Evolutionary conservation across 2,797 vertebrate genomes (phyloP).

Genomic region (Vireo griseus): DNA sequence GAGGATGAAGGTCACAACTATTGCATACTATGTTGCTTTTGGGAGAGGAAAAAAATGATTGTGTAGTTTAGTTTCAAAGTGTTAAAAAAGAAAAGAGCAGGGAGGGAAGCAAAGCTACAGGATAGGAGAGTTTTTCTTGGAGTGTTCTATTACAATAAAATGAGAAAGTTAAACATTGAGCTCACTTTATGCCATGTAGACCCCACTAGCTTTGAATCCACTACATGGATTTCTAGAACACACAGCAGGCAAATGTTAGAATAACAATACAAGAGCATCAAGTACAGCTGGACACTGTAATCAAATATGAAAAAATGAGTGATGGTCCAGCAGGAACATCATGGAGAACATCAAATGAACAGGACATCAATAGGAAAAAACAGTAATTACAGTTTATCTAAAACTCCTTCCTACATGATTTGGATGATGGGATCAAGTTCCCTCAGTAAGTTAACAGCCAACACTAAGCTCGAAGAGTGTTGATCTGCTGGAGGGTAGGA

Average conservation of each 20-base stretch:
- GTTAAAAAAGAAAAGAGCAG: background rate
- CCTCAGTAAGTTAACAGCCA: background rate
- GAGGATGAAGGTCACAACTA: background rate
- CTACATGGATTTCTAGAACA: background rate
- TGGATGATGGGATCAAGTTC: background rate
- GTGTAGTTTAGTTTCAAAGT: background rate
- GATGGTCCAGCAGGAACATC: background rate
- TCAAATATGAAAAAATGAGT: background rate
- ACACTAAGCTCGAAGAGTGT: background rate
- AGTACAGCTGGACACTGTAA: background rate
- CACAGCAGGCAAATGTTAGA: background rate
- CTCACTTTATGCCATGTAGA: background rate
- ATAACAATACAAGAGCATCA: background rate
- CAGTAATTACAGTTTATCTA: background rate
- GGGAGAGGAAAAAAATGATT: background rate
- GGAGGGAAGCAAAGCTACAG: background rate
- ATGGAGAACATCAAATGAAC: background rate
- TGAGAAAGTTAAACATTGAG: background rate
- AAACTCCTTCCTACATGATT: background rate
- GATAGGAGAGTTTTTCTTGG: background rate
- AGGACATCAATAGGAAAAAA: background rate
- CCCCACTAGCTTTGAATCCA: background rate
- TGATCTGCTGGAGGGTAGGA: background rate
- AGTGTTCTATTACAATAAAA: background rate
- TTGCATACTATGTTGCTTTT: background rate